Percentiles rank a stretch among this genome's conserved stretches.
phyloP scores from a whole-genome alignment of 1,140 invertebrate species.

The Habropoda laboriosa region DNA sequence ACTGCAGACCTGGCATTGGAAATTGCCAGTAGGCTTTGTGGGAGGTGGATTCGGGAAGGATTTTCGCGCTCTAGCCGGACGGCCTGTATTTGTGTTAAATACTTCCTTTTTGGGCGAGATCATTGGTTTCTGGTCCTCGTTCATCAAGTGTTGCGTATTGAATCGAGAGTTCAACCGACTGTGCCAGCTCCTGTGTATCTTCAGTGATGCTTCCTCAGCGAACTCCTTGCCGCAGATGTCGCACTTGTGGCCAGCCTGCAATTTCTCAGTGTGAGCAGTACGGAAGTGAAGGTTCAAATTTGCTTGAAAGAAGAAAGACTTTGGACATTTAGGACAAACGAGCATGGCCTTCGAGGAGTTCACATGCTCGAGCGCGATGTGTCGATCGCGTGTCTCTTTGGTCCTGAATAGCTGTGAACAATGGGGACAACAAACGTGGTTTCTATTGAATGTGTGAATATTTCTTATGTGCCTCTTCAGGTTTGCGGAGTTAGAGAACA shows the following conservation, averaged over 20 bases:
- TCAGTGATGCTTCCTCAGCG: slow-evolving; percentile 79
- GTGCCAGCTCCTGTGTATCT: slow-evolving; percentile 85
- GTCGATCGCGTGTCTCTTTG: slow-evolving; percentile 62
- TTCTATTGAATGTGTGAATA: slow-evolving; percentile 79
- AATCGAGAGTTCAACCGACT: slow-evolving; percentile 45
- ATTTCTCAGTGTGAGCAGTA: slow-evolving; percentile 66
- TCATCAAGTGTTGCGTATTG: neutral
- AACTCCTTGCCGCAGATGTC: slow-evolving; percentile 85
- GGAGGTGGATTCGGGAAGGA: slow-evolving; percentile 70
- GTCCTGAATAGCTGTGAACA: slow-evolving; percentile 72
- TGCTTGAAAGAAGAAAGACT: slow-evolving; percentile 72
- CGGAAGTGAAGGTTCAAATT: slow-evolving; percentile 71
- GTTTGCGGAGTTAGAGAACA: slow-evolving; percentile 80
- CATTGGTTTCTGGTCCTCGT: neutral
- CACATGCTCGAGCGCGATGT: slow-evolving; percentile 57
- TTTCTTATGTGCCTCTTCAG: slow-evolving; percentile 82
- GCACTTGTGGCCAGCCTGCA: slow-evolving; percentile 80
- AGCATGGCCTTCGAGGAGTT: slow-evolving; percentile 41
- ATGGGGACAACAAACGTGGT: slow-evolving; percentile 80
- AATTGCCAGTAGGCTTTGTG: slow-evolving; percentile 34
- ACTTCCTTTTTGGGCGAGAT: neutral
- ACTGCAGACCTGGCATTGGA: slow-evolving; percentile 79
- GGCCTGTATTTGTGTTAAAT: slow-evolving; percentile 7
- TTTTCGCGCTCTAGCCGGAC: slow-evolving; percentile 75
- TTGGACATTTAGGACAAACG: slow-evolving; percentile 72